A percentile compares a stretch with the other conserved stretches of the same genome.
Evolutionary conservation across 2,113 vertebrate species (phyloP).

Genomic region (Peromyscus polionotus): DNA sequence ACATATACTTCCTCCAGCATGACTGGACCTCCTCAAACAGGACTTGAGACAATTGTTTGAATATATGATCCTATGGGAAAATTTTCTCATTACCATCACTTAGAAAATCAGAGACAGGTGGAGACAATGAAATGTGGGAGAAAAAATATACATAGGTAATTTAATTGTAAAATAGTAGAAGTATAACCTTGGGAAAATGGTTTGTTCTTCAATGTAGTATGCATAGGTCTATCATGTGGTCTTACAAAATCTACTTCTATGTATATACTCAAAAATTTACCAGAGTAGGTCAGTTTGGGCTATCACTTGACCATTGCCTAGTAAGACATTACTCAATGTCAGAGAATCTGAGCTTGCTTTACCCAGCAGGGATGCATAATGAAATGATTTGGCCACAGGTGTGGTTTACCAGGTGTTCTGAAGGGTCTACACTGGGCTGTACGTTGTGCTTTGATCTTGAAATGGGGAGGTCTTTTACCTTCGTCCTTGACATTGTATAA

Average conservation of each 20-base stretch:
- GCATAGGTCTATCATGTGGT: not conserved
- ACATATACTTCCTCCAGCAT: too few species aligned
- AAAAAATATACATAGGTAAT: not conserved
- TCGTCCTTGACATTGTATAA: too few species aligned
- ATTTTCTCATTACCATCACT: not conserved
- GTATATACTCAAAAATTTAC: not conserved
- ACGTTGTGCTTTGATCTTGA: too few species aligned
- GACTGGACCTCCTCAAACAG: not conserved
- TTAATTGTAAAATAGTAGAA: constrained; percentile 32
- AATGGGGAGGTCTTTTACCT: too few species aligned
- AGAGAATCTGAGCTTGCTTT: too few species aligned
- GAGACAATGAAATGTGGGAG: not conserved
- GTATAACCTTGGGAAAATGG: not conserved
- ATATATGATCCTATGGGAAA: not conserved
- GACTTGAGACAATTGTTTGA: not conserved
- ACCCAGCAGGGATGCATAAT: too few species aligned
- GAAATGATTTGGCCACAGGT: too few species aligned
- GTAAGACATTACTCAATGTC: too few species aligned
- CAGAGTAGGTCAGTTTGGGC: too few species aligned
- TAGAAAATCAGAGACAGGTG: not conserved
- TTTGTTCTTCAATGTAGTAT: not conserved
- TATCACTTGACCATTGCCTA: too few species aligned
- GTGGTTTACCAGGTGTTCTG: too few species aligned
- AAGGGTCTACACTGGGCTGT: too few species aligned
- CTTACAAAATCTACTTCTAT: not conserved